Conservation (phyloP, 2,797 vertebrate species). For the Lycodopsis pacificus region DNA sequence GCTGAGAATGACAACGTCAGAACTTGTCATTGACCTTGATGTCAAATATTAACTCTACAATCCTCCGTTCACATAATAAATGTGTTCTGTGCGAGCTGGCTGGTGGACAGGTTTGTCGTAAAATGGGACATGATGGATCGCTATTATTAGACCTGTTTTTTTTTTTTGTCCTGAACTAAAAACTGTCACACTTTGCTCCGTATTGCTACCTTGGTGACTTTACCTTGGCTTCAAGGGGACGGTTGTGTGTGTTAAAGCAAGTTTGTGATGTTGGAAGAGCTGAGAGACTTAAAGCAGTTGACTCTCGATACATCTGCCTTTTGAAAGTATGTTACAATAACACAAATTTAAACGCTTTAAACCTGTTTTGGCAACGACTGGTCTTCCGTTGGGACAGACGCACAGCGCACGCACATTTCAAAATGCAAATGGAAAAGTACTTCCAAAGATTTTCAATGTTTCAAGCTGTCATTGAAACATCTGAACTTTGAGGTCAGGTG, state of each 20-base stretch:
- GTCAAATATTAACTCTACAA: background rate
- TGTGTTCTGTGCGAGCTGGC: background rate
- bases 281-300: slow-evolving; percentile 8
- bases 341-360: background rate
- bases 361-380: background rate
- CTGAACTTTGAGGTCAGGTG: background rate
- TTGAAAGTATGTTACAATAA: slow-evolving; percentile 20
- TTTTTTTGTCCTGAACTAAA: background rate
- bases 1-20: background rate
- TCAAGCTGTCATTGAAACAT: slow-evolving; percentile 3
- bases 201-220: slow-evolving; percentile 6
- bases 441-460: background rate
- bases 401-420: background rate
- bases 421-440: background rate
- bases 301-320: background rate
- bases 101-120: background rate
- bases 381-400: background rate
- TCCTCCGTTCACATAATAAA: slow-evolving; percentile 16
- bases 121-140: background rate
- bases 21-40: background rate
- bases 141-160: slow-evolving; percentile 4
- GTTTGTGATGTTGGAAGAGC: slow-evolving; percentile 1
- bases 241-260: slow-evolving; percentile 11
- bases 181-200: slow-evolving; percentile 9
- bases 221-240: slow-evolving; percentile 1